Percentiles rank a stretch among this genome's conserved stretches.
phyloP scores from a whole-genome alignment of 2,113 vertebrate species.

The Ramphastos sulfuratus region DNA sequence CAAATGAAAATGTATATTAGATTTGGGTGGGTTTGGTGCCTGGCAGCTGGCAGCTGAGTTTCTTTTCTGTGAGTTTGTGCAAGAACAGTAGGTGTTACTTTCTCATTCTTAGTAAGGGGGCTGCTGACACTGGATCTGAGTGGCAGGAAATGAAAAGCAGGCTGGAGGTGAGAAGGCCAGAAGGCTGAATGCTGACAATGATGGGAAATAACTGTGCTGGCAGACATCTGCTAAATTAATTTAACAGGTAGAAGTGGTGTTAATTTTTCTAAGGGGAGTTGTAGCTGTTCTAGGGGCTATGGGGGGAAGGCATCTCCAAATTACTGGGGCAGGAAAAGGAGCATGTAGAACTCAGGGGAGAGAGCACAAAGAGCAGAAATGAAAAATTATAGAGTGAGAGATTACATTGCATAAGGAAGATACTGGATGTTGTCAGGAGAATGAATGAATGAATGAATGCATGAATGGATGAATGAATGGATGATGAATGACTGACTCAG shows the following conservation, averaged over 20 bases:
- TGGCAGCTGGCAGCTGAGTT: not conserved
- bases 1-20: not conserved
- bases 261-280: not conserved
- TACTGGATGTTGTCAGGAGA: not conserved
- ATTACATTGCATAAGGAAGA: not conserved
- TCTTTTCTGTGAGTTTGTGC: not conserved
- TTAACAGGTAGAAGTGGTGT: not conserved
- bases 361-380: not conserved
- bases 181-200: constrained; percentile 17
- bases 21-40: not conserved
- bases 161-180: not conserved
- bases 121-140: not conserved
- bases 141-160: constrained; percentile 18
- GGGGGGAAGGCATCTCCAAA: not conserved
- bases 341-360: not conserved
- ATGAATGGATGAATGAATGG: no score
- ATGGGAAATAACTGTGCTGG: not conserved
- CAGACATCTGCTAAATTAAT: not conserved
- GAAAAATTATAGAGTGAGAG: not conserved
- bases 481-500: not conserved
- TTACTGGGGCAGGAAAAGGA: not conserved
- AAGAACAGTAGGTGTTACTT: not conserved
- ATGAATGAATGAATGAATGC: not conserved
- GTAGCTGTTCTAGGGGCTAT: not conserved
- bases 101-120: not conserved